Base-by-base conservation (phyloP, 2,888 invertebrate genomes). In the Morpho achilles region DNA sequence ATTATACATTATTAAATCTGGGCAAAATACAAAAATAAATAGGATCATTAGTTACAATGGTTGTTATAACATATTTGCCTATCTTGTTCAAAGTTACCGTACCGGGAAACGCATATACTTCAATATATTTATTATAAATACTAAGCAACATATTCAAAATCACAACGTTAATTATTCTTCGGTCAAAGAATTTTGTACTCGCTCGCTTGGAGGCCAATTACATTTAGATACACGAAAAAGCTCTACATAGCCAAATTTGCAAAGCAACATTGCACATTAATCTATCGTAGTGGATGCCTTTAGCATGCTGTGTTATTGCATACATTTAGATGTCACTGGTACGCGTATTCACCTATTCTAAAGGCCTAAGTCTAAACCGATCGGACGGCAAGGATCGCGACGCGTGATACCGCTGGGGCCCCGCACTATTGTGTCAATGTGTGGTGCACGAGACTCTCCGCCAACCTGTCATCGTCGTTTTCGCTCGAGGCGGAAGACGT, bases 401-500 rank as follows among this genome's bases (percentile, higher is more conserved):
- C 60, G 64, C 57, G 52, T 67, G 72, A 75, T 82, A 83, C 84
- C 85, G 82, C 87, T 87, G 70, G 64, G 58, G 22, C 66, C 72
- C 71, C 69, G 74, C 86, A 89, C 87, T 89, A 89, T 88, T 88
- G 86, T 84, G 78, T 87, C 87, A 87, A 86, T 80, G 86, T 77
- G 71, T 77, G 72, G 69, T 71, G 70, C 71, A 67, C 61, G 70
- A 66, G 69, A 5, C 32, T 32, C 69, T 76, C 75, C 74, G 80
- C 83, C 77, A 82, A 96, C 96, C 96, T 96, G 94, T 95, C 96
- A 83, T 96, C 96, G 85, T 96, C 96, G 87, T 97, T 97, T 87
- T 98, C 98, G 88, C 97, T 97, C 86, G 97, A 97, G 77, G 97
- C 96, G 76, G 97, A 97, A 77, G 97, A 97, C 79, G 97, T 96